Evolutionary conservation across 1,140 invertebrate species (phyloP), one percentile per base, ranked within the genome.

Genomic region (Monomorium pharaonis): DNA sequence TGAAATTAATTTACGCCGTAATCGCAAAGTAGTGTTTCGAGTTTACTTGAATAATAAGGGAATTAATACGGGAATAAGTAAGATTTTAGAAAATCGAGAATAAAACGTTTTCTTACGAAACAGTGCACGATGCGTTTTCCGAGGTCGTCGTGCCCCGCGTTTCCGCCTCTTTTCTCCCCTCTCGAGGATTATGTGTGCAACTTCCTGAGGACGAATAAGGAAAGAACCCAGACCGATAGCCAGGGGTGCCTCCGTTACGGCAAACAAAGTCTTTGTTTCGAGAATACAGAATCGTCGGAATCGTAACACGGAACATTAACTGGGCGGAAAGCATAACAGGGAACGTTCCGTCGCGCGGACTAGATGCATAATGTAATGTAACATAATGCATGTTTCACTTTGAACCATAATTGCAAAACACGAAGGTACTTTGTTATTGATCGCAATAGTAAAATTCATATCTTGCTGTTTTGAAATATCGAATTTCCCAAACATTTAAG

Each of bases 281-380:
- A 54, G 86, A 89, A 89, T 89, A 89, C 63, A 89, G 88, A 86
- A 16, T 56, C 70, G 86, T 87, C 70, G 78, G 88, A 88, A 92
- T 89, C 85, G 69, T 90, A 90, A 86, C 90, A 91, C 87, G 92
- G 92, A 92, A 93, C 92, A 93, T 93, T 93, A 93, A 93, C 88
- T 91, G 90, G 76, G 76, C 90, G 90, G 89, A 30, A 75, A 87
- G 88, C 91, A 91, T 92, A 91, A 90, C 91, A 63, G 85, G 89
- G 88, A 90, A 87, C 86, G 90, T 87, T 84, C 54, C 74, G 74
- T 54, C 54, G 58, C 12, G 51, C 30, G 18, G 54, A 33, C 47
- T 69, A 62, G 65, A 67, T 37, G 88, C 85, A 87, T 90, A 89
- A 90, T 87, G 87, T 78, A 87, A 89, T 85, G 87, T 84, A 89